These are phyloP conservation scores for Ectemnius cavifrons DNA, from an alignment of 2,888 invertebrate genomes.

Conservation along the genomic window DNA sequence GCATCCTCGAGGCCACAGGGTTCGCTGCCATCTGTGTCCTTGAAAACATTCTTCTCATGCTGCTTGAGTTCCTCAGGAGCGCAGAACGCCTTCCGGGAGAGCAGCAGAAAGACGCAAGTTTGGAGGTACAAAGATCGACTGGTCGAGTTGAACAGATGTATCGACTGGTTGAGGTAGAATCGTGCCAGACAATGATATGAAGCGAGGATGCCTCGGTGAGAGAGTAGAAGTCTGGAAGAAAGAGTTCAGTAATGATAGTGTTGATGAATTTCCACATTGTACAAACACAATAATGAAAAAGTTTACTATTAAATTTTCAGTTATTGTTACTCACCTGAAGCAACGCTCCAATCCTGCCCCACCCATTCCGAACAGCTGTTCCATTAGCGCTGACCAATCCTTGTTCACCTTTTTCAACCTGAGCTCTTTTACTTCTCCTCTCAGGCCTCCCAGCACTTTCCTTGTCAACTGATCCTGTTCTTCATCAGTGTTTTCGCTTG, in stretches of 20 bases:
- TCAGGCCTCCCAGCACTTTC: background rate
- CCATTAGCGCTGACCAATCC: background rate
- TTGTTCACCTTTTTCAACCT: background rate
- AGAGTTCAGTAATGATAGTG: background rate
- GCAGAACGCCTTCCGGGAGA: background rate
- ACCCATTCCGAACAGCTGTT: background rate
- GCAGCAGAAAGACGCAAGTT: background rate
- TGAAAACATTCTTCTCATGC: constrained; percentile 11
- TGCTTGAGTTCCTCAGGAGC: background rate
- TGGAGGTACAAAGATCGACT: background rate
- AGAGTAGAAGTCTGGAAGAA: background rate
- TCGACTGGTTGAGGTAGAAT: background rate
- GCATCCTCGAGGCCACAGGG: constrained; percentile 89
- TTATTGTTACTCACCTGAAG: constrained; percentile 1
- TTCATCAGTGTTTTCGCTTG: background rate
- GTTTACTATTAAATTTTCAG: no score
- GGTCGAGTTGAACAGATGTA: background rate
- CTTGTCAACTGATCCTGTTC: background rate
- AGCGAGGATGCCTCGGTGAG: background rate
- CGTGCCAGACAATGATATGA: background rate
- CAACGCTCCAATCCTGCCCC: background rate
- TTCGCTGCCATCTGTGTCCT: constrained; percentile 76
- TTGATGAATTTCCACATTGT: background rate
- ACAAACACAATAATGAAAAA: no score
- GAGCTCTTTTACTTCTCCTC: background rate